Conservation (phyloP, 2,797 vertebrate species). For the Lagocephalus sceleratus region DNA sequence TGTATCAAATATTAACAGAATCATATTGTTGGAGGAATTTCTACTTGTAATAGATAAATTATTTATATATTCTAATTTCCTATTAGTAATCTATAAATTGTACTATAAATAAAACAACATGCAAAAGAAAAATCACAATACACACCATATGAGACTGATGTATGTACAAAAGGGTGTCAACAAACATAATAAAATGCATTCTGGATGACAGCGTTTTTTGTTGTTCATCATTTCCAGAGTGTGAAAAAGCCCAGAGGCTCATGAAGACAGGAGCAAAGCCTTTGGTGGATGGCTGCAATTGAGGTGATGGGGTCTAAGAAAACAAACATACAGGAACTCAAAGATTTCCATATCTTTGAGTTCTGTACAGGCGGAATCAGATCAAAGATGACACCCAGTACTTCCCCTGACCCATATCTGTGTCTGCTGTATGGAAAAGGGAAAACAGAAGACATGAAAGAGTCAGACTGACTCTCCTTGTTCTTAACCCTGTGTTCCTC, state of each 20-base stretch:
- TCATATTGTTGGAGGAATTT: no score
- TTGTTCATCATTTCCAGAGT: constrained; percentile 58
- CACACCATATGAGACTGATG: constrained; percentile 49
- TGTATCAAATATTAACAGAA: no score
- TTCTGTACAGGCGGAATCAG: constrained; percentile 43
- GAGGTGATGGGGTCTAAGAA: constrained; percentile 68
- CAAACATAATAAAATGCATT: constrained; percentile 26
- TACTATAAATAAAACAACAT: constrained; percentile 46
- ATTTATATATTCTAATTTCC: background rate
- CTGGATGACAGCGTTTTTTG: constrained; percentile 71
- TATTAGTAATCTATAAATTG: constrained; percentile 26
- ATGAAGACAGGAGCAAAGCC: constrained; percentile 44
- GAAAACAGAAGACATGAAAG: constrained; percentile 29
- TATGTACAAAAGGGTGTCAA: constrained; percentile 54
- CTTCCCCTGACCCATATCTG: constrained; percentile 60
- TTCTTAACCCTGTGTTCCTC: constrained; percentile 33
- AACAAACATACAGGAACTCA: constrained; percentile 41
- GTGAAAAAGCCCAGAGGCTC: constrained; percentile 57
- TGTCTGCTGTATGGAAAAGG: constrained; percentile 30
- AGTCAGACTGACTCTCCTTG: constrained; percentile 18
- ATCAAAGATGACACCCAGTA: constrained; percentile 71
- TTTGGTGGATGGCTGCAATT: constrained; percentile 62
- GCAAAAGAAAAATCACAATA: constrained; percentile 54
- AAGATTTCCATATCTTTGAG: no score
- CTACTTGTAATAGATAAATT: constrained; percentile 24